Evolutionary conservation across 2,113 vertebrate species (phyloP), one percentile per base, ranked within the genome.

Genomic region (Oreochromis spilurus): DNA sequence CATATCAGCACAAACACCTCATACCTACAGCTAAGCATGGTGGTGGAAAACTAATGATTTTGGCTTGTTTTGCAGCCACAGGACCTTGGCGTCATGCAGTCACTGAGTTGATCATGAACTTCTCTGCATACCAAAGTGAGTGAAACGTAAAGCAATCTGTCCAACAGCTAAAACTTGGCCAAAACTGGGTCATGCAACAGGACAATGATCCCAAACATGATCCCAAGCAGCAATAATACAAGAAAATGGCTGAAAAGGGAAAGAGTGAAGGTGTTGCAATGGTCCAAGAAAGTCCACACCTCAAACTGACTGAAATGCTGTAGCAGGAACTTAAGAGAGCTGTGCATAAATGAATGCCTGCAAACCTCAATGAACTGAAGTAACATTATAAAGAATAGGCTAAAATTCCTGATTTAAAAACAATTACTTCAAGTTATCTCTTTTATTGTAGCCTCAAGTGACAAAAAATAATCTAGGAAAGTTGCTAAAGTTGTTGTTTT

Each of bases 1-100:
- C 40, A 72, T 45, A 72, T 72, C 40, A 45, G 40, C 1, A 72
- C 40, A 45, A 48, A 29, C 21, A 48, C n/a, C 40, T 48, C 40
- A 48, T 45, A 45, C 5, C 67, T 45, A 29, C 21, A 48, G 14
- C 38, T 45, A 72, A 45, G 21, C 9, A 48, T 26, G 5, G 21
- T 75, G 21, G 21, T 75, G 67, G 21, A 48, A 65, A 65, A 21
- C 2, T 1, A 65, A 38, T 65, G 34, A n/a, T 21, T 38, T 65
- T 38, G 34, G 10, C 60, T 65, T 65, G 34, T 38, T 65, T 65
- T 65, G 19, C 60, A 65, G 17, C 60, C 60, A 65, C 60, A 16
- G 13, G 40, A 72, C 14, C 2, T 72, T 45, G 4, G 21, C 5
- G 17, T 29, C 14, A 29, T 72, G 13, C 14, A 29, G 67, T 26